These are phyloP conservation scores for Apodemia hepburni DNA, from an alignment of 2,888 invertebrate genomes.

Conservation along the genomic window DNA sequence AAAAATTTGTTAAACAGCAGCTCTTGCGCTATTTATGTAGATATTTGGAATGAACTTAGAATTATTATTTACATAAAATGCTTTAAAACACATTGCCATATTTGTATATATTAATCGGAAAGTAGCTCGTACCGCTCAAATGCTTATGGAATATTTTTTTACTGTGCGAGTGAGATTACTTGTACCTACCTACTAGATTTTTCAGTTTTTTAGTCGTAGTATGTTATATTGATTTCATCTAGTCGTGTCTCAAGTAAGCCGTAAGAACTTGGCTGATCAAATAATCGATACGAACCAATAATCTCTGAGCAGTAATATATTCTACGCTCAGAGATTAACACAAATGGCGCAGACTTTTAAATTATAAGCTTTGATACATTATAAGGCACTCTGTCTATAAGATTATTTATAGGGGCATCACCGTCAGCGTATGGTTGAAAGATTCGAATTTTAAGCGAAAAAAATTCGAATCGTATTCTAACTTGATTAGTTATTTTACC, in stretches of 20 bases:
- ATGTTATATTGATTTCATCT: not conserved
- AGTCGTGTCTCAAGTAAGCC: not conserved
- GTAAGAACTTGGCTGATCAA: not conserved
- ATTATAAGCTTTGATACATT: too few species aligned
- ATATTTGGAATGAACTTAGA: not conserved
- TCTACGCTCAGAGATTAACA: too few species aligned
- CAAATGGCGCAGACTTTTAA: too few species aligned
- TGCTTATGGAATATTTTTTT: not conserved
- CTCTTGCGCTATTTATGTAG: not conserved
- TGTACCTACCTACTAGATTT: not conserved
- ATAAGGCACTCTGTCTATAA: too few species aligned
- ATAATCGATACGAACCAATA: too few species aligned
- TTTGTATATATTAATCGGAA: not conserved
- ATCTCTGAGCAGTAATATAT: too few species aligned
- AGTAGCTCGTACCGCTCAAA: not conserved
- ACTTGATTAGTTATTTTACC: too few species aligned
- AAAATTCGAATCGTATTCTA: too few species aligned
- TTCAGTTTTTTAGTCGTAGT: not conserved
- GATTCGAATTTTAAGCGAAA: too few species aligned
- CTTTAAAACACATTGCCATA: not conserved
- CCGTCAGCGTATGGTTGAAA: too few species aligned
- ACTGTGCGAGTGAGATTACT: not conserved
- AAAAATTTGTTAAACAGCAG: not conserved
- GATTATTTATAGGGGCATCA: too few species aligned
- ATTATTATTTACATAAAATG: conserved; percentile 3